Evolutionary conservation across 2,797 vertebrate genomes (phyloP), one percentile per base, ranked within the genome.

Genomic region (Iguana delicatissima): DNA sequence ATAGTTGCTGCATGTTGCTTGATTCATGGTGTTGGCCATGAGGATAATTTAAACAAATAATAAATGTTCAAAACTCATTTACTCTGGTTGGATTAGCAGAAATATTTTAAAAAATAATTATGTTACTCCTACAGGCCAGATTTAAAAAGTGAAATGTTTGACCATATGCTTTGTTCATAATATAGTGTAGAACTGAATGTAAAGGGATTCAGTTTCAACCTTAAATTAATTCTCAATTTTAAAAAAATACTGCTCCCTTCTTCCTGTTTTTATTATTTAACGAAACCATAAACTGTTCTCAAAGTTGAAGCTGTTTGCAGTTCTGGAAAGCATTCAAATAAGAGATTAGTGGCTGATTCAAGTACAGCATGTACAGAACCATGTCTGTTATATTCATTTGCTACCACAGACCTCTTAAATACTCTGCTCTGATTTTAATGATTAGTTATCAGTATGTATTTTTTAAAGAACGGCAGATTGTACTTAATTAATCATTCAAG

Each of bases 241-340:
- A 76, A 88, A 91, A 91, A 89, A 93, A 93, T 69, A 80, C 13
- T 26, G 38, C 5, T 81, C 3, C 67, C 90, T 92, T 85, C 29
- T 72, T 89, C 77, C 89, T 89, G 59, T 82, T 89, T 92, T 87
- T 83, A 92, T 91, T 84, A 85, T 2, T 1, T 35, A 26, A 76
- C 89, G 90, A 93, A 93, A 81, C 55, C 79, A 95, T 92, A 94
- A 91, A 86, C 67, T 92, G 69, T 79, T 84, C 86, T 94, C 88
- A 87, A 22, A 4, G 80, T 91, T 89, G 35, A 93, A 92, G 86
- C 83, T 77, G 88, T 69, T 91, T 90, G 35, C 88, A 92, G 84
- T 93, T 91, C 55, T 91, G 88, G 81, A 95, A 82, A 84, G 91
- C 89, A 91, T 92, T 90, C 91, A 94, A 94, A 81, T 4, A 89